A percentile compares a stretch with the other conserved stretches of the same genome.
Evolutionary conservation across 2,797 vertebrate genomes (phyloP).

Genomic region (Pipistrellus pygmaeus): DNA sequence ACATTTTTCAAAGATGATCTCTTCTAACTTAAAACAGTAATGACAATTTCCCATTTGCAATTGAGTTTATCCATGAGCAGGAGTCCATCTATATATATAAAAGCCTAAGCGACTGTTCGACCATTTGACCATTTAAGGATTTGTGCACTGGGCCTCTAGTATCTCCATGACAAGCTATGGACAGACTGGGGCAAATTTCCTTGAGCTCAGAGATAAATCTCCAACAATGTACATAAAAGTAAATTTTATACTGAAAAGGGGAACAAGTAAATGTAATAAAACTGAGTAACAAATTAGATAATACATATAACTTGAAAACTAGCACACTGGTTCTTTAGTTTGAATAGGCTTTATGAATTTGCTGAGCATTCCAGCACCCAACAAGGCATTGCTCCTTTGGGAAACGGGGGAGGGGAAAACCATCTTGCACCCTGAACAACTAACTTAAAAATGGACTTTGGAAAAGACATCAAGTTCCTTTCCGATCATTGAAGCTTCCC

Average conservation of each 20-base stretch:
- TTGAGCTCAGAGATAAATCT: not conserved
- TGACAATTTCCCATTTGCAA: not conserved
- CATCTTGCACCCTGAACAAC: not conserved
- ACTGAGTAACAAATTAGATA: not conserved
- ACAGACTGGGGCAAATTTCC: not conserved
- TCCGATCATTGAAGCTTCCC: not conserved
- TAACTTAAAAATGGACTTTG: not conserved
- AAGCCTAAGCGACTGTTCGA: too few relatives aligned
- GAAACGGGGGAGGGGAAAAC: not conserved
- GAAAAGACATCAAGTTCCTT: not conserved
- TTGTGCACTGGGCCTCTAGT: not conserved
- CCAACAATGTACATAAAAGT: not conserved
- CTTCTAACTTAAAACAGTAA: slow-evolving; percentile 33
- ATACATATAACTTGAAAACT: not conserved
- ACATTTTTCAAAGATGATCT: not conserved
- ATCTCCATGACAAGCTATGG: not conserved
- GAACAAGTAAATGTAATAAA: slow-evolving; percentile 25
- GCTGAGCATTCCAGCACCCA: not conserved
- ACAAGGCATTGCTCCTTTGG: not conserved
- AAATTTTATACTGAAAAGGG: not conserved
- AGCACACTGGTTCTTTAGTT: not conserved
- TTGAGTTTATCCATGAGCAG: not conserved
- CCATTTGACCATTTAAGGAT: too few relatives aligned
- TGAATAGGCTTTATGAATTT: not conserved
- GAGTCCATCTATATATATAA: not conserved